phyloP scores from a whole-genome alignment of 64 coral and sea anemone species.

The Catalaphyllia jardinei region DNA sequence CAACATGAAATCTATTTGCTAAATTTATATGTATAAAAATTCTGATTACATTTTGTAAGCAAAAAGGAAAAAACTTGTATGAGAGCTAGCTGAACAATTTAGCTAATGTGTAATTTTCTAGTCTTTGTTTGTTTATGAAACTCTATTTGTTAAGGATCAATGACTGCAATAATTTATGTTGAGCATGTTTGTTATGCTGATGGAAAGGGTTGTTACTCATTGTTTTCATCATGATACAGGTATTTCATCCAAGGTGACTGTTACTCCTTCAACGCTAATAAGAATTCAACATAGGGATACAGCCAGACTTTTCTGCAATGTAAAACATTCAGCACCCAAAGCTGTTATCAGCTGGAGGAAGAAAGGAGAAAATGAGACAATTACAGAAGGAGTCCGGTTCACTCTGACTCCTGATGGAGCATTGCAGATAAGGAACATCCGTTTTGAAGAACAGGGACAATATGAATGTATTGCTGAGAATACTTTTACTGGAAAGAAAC shows the following conservation, averaged over 20 bases:
- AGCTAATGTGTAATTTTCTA: too few relatives aligned
- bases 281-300: conserved; percentile 57
- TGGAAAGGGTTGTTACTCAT: background rate
- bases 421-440: conserved; percentile 78
- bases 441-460: conserved; percentile 43
- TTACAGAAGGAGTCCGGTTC: conserved; percentile 23
- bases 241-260: conserved; percentile 78
- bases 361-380: conserved; percentile 52
- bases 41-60: too few relatives aligned
- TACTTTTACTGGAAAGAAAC: conserved; percentile 40
- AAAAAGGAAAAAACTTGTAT: too few relatives aligned
- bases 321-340: conserved; percentile 75
- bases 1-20: too few relatives aligned
- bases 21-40: too few relatives aligned
- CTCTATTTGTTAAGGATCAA: too few relatives aligned
- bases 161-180: too few relatives aligned
- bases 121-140: too few relatives aligned
- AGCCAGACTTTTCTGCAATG: conserved; percentile 66
- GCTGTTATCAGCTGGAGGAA: conserved; percentile 77
- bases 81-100: too few relatives aligned
- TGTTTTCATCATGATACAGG: conserved; percentile 35
- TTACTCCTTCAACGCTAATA: conserved; percentile 40
- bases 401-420: conserved; percentile 63
- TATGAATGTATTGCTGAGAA: conserved; percentile 75
- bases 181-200: too few relatives aligned